These are phyloP conservation scores for Dipodomys spectabilis DNA, from an alignment of 2,113 vertebrate genomes.

Conservation along the genomic window DNA sequence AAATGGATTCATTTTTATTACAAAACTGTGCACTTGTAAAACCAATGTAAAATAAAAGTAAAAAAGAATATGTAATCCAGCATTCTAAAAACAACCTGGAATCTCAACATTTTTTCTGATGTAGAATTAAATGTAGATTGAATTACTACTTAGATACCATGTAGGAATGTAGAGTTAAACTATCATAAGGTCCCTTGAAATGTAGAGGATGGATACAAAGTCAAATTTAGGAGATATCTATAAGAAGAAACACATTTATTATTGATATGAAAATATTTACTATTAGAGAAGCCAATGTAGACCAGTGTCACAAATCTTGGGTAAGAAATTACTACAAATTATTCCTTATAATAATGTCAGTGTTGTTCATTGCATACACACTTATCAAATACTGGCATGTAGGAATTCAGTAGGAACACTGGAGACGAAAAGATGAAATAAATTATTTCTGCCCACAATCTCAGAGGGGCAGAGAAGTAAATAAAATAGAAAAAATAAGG, in stretches of 20 bases:
- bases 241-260: conserved; percentile 14
- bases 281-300: not conserved
- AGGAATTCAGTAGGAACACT: not conserved
- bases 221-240: not conserved
- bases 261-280: conserved; percentile 34
- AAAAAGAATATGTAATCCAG: not conserved
- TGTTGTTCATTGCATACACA: not conserved
- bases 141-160: not conserved
- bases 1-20: not conserved
- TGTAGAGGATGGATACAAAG: not conserved
- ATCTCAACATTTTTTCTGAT: conserved; percentile 49
- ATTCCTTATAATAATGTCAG: not conserved
- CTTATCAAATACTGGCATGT: not conserved
- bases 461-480: not conserved
- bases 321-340: conserved; percentile 44
- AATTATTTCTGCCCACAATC: conserved; percentile 46
- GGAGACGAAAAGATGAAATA: not conserved
- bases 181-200: not conserved
- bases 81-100: conserved; percentile 59
- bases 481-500: conserved; percentile 41
- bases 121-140: conserved; percentile 54
- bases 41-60: conserved; percentile 23
- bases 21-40: conserved; percentile 32
- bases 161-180: not conserved
- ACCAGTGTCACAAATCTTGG: not conserved